Evolutionary conservation across 1,140 invertebrate species (phyloP).

Genomic region (Eciton burchellii): DNA sequence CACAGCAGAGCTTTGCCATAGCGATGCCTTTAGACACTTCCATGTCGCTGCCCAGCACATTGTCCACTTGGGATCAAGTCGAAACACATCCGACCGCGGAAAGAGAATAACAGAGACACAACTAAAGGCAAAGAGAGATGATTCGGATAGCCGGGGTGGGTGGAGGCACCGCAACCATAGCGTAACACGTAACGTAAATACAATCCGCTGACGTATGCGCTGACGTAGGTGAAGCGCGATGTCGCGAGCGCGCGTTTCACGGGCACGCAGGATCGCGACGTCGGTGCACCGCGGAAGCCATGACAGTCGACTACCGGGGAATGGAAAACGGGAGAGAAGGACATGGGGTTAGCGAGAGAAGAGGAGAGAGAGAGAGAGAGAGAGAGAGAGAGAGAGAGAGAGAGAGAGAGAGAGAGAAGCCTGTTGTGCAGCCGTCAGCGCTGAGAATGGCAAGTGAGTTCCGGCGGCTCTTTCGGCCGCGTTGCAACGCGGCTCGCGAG

Average conservation of each 20-base stretch:
- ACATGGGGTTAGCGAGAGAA: slow-evolving; percentile 46
- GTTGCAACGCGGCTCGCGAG: slow-evolving; percentile 48
- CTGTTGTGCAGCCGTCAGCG: slow-evolving; percentile 68
- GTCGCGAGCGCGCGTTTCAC: slow-evolving; percentile 57
- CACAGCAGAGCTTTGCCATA: slow-evolving; percentile 40
- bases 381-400: slow-evolving; percentile 4
- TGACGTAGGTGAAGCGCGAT: slow-evolving; percentile 59
- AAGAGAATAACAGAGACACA: not conserved
- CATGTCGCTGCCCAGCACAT: slow-evolving; percentile 37
- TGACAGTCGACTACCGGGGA: slow-evolving; percentile 46
- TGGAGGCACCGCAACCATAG: slow-evolving; percentile 12
- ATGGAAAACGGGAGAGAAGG: slow-evolving; percentile 21
- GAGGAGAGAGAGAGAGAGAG: slow-evolving; percentile 20
- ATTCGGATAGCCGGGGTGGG: slow-evolving; percentile 18
- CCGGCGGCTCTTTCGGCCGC: slow-evolving; percentile 54
- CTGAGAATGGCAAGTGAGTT: slow-evolving; percentile 62
- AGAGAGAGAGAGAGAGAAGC: slow-evolving; percentile 2
- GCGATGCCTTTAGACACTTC: slow-evolving; percentile 22
- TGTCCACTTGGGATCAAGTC: slow-evolving; percentile 46
- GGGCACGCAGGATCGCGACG: slow-evolving; percentile 54
- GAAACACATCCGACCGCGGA: slow-evolving; percentile 37
- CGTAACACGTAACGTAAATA: slow-evolving; percentile 53
- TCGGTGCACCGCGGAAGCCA: slow-evolving; percentile 51
- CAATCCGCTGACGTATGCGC: slow-evolving; percentile 63
- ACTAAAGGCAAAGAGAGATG: slow-evolving; percentile 10